phyloP scores from a whole-genome alignment of 2,113 vertebrate species.

The Gopherus flavomarginatus region DNA sequence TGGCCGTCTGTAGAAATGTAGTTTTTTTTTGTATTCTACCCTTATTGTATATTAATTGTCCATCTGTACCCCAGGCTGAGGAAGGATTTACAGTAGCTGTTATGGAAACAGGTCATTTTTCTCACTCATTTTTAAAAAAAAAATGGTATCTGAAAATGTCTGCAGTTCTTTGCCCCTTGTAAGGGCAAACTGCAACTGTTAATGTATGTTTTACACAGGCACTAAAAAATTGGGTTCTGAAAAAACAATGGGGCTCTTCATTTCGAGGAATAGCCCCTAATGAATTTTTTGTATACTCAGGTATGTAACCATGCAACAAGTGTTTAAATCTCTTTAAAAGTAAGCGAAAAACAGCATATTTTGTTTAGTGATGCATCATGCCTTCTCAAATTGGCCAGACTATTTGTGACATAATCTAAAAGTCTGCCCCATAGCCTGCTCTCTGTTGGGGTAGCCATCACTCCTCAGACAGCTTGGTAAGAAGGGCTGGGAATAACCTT shows the following conservation, averaged over 20 bases:
- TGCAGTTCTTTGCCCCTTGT: background rate
- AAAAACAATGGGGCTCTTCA: background rate
- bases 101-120: background rate
- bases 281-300: background rate
- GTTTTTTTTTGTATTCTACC: background rate
- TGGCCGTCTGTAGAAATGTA: background rate
- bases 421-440: background rate
- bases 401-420: background rate
- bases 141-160: background rate
- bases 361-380: background rate
- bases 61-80: background rate
- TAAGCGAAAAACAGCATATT: background rate
- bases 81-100: background rate
- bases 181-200: background rate
- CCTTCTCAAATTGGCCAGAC: accelerated
- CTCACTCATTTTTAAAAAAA: background rate
- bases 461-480: accelerated
- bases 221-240: background rate
- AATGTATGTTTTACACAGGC: background rate
- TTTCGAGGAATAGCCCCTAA: background rate
- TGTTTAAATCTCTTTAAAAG: background rate
- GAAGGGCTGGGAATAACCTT: background rate
- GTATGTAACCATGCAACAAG: background rate
- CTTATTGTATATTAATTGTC: background rate
- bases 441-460: background rate